Evolutionary conservation across 2,888 invertebrate species (phyloP).

Genomic region (Cactoblastis cactorum): DNA sequence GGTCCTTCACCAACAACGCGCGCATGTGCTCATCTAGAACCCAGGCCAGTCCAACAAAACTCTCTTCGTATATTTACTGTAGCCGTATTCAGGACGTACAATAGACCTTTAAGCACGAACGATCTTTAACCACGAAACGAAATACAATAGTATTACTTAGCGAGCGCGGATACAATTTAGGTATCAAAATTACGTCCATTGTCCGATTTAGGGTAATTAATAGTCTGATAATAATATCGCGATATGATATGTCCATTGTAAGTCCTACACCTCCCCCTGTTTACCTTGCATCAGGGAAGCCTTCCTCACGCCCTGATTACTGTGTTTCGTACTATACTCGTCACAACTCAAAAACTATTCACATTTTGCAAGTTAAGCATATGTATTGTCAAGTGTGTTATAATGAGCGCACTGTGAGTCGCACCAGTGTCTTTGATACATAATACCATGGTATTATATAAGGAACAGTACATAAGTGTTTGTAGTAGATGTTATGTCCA

Average conservation of each 20-base stretch:
- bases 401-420: conserved; percentile 49
- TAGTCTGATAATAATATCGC: no score
- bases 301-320: conserved; percentile 74
- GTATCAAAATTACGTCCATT: neutral
- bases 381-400: conserved; percentile 51
- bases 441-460: conserved; percentile 31
- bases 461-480: conserved; percentile 32
- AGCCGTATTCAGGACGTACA: conserved; percentile 41
- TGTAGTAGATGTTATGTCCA: conserved; percentile 47
- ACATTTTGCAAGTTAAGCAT: conserved; percentile 58
- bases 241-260: conserved; percentile 42
- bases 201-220: no score
- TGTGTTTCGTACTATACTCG: conserved; percentile 39
- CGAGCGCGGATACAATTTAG: neutral
- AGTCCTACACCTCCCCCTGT: conserved; percentile 74
- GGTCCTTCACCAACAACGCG: conserved; percentile 76
- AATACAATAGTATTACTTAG: neutral
- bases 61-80: conserved; percentile 17
- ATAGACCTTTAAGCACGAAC: no score
- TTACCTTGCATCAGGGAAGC: conserved; percentile 63
- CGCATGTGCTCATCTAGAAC: conserved; percentile 78
- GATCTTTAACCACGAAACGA: no score
- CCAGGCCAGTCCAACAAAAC: conserved; percentile 60
- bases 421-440: conserved; percentile 58
- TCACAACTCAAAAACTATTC: conserved; percentile 79